phyloP scores from a whole-genome alignment of 2,888 invertebrate species.

The Xiphydria camelus region DNA sequence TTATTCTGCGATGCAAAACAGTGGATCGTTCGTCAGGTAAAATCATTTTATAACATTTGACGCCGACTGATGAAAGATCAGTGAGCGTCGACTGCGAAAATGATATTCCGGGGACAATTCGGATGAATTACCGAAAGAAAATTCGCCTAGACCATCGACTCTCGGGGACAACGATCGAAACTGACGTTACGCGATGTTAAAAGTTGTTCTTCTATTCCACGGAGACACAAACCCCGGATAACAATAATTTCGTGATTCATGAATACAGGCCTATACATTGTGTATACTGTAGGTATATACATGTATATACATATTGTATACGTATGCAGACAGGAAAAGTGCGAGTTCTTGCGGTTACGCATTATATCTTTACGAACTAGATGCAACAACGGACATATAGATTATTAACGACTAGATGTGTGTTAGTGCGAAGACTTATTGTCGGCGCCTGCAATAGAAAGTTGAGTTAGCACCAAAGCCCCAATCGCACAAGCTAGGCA shows the following conservation, averaged over 20 bases:
- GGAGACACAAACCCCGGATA: slow-evolving; percentile 11
- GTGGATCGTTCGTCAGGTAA: too few species aligned
- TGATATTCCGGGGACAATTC: too few species aligned
- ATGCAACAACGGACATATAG: slow-evolving; percentile 33
- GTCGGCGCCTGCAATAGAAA: slow-evolving; percentile 59
- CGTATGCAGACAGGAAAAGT: slow-evolving; percentile 5
- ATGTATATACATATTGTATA: slow-evolving; percentile 20
- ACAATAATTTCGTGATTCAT: neutral
- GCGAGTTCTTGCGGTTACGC: too few species aligned
- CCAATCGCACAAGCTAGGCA: slow-evolving; percentile 22
- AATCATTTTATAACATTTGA: too few species aligned
- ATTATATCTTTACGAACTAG: slow-evolving; percentile 35
- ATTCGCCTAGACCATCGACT: too few species aligned
- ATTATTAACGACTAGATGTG: slow-evolving; percentile 54
- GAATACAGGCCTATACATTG: neutral
- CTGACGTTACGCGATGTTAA: too few species aligned
- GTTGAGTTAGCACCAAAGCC: slow-evolving; percentile 51
- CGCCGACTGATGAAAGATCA: too few species aligned
- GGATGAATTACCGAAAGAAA: too few species aligned
- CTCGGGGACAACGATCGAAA: too few species aligned
- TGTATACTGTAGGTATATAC: slow-evolving; percentile 44
- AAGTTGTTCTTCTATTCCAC: too few species aligned
- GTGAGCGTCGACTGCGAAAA: too few species aligned
- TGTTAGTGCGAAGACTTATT: slow-evolving; percentile 58
- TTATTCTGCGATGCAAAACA: too few species aligned